Evolutionary conservation across 2,797 vertebrate genomes (phyloP), one percentile per base, ranked within the genome.

Genomic region (Acrossocheilus wenchowensis): DNA sequence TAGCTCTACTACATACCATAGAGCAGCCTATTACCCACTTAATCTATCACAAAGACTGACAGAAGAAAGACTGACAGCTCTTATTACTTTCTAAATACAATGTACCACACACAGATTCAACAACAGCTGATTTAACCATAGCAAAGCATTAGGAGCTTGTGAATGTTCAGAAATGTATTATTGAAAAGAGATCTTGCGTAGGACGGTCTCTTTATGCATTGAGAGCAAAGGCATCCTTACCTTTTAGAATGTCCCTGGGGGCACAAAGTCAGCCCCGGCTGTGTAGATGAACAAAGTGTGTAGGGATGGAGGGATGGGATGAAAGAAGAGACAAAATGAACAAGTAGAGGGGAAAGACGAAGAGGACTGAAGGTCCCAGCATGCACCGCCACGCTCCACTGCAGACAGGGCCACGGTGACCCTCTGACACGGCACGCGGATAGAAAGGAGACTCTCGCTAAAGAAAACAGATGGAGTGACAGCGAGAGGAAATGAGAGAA

Each of bases 361-460:
- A 79, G 52, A 72, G 36, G 69, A 86, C 91, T 89, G 83, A 87
- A 89, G 89, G 86, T 88, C 91, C 66, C 74, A 87, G 87, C 88
- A 89, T 87, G 81, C 86, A 81, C 52, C 68, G 54, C 52, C 86
- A 88, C 68, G 75, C 89, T 93, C 84, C 84, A 88, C 89, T 83
- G 87, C 87, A 91, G 88, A 89, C 73, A 81, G 86, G 39, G 88
- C 90, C 91, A 82, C 86, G 54, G 54, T 26, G 87, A 91, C 91
- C 92, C 87, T 78, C 87, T 92, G 90, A 90, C 87, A 86, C 86
- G 87, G 90, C 86, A 91, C 87, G 82, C 62, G 15, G 43, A 19
- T 48, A 77, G 2, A 36, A 75, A 64, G 19, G 12, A 80, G 62
- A 81, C 60, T 66, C 69, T 83, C 39, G 69, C n/a, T 30, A 83